A percentile compares a stretch with the other conserved stretches of the same genome.
Evolutionary conservation across 2,797 vertebrate species (phyloP).

Genomic region (Malurus splendens): DNA sequence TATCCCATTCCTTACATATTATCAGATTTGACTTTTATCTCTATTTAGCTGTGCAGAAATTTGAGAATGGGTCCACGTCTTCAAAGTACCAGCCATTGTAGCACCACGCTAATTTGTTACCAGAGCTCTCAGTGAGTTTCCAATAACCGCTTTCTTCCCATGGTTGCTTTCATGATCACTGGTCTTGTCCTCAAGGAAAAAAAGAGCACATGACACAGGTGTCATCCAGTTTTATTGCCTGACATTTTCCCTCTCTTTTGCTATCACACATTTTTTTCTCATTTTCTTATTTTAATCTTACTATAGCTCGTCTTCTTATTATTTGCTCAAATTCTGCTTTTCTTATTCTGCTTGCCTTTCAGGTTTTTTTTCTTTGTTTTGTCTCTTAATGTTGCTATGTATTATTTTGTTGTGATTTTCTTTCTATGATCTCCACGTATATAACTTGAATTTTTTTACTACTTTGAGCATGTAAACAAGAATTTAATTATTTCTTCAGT

Average conservation of each 20-base stretch:
- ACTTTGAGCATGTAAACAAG: not conserved
- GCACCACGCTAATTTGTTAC: not conserved
- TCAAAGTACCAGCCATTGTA: not conserved
- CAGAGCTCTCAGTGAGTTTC: not conserved
- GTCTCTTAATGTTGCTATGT: not conserved
- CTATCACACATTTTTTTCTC: not conserved
- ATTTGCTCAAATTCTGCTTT: not conserved
- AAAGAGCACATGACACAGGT: not conserved
- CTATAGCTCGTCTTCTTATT: not conserved
- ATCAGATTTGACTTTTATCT: not conserved
- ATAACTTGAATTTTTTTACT: not conserved
- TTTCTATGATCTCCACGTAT: not conserved
- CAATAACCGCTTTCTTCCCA: accelerated
- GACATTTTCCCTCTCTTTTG: not conserved
- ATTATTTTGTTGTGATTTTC: not conserved
- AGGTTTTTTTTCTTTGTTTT: accelerated
- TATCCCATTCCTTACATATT: not conserved
- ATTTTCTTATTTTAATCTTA: not conserved
- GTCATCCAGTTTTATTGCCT: not conserved
- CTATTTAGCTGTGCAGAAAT: not conserved
- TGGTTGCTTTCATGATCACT: not conserved
- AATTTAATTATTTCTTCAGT: not conserved
- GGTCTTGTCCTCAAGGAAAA: not conserved
- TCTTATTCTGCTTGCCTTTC: not conserved
- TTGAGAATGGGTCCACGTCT: accelerated